Conservation (phyloP, 2,113 vertebrate genomes). For the Aramus guarauna region DNA sequence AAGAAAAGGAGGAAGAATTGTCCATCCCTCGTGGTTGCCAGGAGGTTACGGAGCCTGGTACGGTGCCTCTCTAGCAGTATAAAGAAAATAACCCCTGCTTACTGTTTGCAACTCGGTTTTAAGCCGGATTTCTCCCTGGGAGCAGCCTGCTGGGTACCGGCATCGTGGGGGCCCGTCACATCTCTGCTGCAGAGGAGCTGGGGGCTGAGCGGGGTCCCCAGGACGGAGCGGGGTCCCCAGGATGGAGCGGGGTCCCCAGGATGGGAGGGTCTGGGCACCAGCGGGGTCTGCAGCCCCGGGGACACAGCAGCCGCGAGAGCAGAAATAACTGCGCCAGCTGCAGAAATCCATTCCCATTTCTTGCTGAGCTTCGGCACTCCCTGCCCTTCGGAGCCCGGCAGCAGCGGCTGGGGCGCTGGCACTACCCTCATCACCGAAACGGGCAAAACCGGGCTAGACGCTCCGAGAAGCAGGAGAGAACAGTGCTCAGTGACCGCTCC, state of each 20-base stretch:
- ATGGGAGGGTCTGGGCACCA: neutral
- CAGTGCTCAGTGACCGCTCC: neutral
- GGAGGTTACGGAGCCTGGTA: neutral
- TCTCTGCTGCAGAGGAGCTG: neutral
- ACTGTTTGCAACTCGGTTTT: neutral
- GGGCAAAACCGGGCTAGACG: neutral
- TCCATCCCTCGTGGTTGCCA: neutral
- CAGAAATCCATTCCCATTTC: fast-evolving
- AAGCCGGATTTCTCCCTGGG: neutral
- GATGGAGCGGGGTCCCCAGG: neutral
- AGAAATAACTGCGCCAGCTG: too few species aligned
- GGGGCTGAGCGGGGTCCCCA: too few species aligned
- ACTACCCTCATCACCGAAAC: fast-evolving
- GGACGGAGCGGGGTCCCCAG: neutral
- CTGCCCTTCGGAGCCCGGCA: neutral
- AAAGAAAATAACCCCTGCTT: neutral
- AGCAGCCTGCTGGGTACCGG: neutral
- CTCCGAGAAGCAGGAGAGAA: neutral
- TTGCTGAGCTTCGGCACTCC: neutral
- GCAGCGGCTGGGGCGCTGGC: neutral
- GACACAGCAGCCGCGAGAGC: fast-evolving
- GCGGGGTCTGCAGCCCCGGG: neutral
- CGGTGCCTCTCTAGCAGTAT: too few species aligned
- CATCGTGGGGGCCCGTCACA: fast-evolving
- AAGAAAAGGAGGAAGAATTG: neutral